Evolutionary conservation across 2,888 invertebrate species (phyloP).

Genomic region (Lycaena phlaeas): DNA sequence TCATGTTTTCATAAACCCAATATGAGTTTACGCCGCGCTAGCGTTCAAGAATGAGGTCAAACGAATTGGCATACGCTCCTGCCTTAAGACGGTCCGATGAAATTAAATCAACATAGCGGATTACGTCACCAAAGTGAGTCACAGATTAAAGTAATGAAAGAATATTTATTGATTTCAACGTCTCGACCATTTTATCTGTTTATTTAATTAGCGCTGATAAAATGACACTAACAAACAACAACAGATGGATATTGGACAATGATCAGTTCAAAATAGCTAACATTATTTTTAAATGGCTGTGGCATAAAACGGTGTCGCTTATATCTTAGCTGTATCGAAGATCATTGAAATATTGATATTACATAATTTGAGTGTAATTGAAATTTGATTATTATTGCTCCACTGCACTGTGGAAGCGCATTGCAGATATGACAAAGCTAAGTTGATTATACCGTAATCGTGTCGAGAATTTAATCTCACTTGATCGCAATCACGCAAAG

Average conservation of each 20-base stretch:
- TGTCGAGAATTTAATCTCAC: too few species aligned
- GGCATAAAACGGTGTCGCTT: too few species aligned
- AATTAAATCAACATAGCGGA: constrained; percentile 34
- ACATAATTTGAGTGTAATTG: too few species aligned
- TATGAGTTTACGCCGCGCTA: constrained; percentile 64
- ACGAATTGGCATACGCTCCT: constrained; percentile 58
- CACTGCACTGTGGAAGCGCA: too few species aligned
- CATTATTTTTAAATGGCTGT: too few species aligned
- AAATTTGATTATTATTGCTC: too few species aligned
- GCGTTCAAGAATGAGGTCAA: constrained; percentile 60
- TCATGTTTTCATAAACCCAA: constrained; percentile 62
- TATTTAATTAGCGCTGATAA: constrained; percentile 8
- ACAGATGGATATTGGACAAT: neutral
- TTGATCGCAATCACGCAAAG: too few species aligned
- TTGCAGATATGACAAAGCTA: too few species aligned
- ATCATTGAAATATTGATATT: too few species aligned
- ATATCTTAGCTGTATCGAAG: too few species aligned
- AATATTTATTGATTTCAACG: constrained; percentile 2
- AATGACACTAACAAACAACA: neutral
- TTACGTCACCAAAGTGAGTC: constrained; percentile 18
- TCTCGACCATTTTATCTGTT: constrained; percentile 3
- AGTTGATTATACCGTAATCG: too few species aligned
- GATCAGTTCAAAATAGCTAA: too few species aligned
- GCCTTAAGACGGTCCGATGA: constrained; percentile 32
- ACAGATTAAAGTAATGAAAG: constrained; percentile 19